Evolutionary conservation across 2,113 vertebrate species (phyloP).

Genomic region (Lamprologus speciosus): DNA sequence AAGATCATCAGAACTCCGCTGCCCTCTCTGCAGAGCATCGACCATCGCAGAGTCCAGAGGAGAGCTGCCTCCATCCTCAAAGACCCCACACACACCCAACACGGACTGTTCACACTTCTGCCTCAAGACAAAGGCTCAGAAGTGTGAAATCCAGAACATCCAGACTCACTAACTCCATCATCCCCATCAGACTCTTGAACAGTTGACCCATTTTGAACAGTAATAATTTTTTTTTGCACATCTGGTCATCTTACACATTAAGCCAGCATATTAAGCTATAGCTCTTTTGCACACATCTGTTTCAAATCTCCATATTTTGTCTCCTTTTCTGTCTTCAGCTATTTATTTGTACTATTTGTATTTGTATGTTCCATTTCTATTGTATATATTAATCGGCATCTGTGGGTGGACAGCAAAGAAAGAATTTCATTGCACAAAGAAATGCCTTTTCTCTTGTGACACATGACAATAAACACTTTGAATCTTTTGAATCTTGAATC

Average conservation of each 20-base stretch:
- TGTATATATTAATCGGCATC: no score
- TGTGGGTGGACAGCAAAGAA: no score
- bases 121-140: rapidly evolving
- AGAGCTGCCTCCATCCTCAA: background rate
- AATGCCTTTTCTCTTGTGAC: no score
- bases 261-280: background rate
- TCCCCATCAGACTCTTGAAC: no score
- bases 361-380: background rate
- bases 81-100: background rate
- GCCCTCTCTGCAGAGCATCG: no score
- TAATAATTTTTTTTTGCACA: background rate
- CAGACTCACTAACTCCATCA: background rate
- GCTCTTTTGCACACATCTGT: background rate
- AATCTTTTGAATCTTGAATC: background rate
- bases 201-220: no score
- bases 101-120: background rate
- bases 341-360: background rate
- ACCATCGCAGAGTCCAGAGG: background rate
- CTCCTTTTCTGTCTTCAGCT: background rate
- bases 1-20: no score
- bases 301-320: background rate
- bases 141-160: background rate
- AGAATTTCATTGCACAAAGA: no score
- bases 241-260: background rate
- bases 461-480: background rate